A percentile compares a stretch with the other conserved stretches of the same genome.
Evolutionary conservation across 53 echinoderm and acorn worm genomes (phyloP).

Genomic region (Henricia sp.): DNA sequence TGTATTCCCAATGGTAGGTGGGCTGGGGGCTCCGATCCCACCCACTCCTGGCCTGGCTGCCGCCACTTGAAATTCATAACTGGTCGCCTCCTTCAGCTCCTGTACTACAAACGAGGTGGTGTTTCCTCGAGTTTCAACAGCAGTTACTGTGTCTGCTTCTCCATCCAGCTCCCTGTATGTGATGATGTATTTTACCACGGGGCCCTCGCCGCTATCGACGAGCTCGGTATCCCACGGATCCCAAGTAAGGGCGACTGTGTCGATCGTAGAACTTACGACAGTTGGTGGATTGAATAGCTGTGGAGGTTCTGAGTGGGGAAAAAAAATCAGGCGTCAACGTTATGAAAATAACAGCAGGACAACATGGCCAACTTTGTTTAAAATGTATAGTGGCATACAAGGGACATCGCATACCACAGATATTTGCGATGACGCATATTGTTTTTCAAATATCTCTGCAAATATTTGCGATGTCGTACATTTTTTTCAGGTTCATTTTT

Average conservation of each 20-base stretch:
- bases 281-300: slow-evolving; percentile 18
- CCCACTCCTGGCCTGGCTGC: slow-evolving; percentile 63
- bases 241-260: slow-evolving; percentile 40
- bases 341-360: too few relatives aligned
- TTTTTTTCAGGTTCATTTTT: too few relatives aligned
- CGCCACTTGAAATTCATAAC: slow-evolving; percentile 70
- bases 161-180: slow-evolving; percentile 44
- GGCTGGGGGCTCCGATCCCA: slow-evolving; percentile 62
- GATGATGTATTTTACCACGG: slow-evolving; percentile 64
- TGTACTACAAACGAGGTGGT: slow-evolving; percentile 42
- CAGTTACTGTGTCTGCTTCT: not conserved
- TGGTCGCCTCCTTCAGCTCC: slow-evolving; percentile 46
- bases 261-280: not conserved
- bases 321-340: too few relatives aligned
- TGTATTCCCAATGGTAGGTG: slow-evolving; percentile 47
- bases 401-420: too few relatives aligned
- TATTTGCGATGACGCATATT: too few relatives aligned
- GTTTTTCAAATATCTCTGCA: too few relatives aligned
- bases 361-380: too few relatives aligned
- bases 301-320: slow-evolving; percentile 57
- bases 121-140: slow-evolving; percentile 5
- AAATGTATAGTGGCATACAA: too few relatives aligned
- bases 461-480: too few relatives aligned
- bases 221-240: slow-evolving; percentile 24
- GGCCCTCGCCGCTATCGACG: slow-evolving; percentile 68